phyloP scores from a whole-genome alignment of 2,888 invertebrate species.

The Tipula vernalis region DNA sequence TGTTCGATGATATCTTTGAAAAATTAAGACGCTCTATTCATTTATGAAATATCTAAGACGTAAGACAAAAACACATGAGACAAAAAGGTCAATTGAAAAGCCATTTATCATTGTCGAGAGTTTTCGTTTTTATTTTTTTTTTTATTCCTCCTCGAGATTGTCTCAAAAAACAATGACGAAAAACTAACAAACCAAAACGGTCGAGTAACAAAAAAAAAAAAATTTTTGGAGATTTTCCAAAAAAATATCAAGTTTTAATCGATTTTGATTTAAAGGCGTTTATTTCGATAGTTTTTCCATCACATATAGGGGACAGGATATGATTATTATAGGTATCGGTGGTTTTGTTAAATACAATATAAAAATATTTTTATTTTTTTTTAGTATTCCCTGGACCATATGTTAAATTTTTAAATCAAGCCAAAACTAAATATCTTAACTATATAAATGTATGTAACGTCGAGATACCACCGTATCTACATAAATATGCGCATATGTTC shows the following conservation, averaged over 20 bases:
- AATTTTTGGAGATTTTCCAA: not conserved
- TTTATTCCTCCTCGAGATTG: not conserved
- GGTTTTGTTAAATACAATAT: not conserved
- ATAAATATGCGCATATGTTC: not conserved
- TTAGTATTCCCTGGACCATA: not conserved
- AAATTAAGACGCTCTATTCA: not conserved
- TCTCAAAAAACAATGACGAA: not conserved
- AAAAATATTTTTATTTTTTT: not conserved
- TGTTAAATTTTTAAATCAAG: not conserved
- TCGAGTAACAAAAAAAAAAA: not conserved
- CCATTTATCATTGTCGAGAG: conserved; percentile 7
- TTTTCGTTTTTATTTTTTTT: not conserved
- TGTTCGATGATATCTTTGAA: not conserved
- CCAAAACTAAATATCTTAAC: not conserved
- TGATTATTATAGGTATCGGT: not conserved
- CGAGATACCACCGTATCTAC: not conserved
- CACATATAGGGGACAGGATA: not conserved
- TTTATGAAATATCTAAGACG: not conserved
- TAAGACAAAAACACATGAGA: conserved; percentile 8
- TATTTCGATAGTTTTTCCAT: not conserved
- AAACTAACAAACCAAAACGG: not conserved
- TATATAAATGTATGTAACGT: not conserved
- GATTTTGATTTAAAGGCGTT: not conserved
- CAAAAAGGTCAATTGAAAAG: conserved; percentile 8
- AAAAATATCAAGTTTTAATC: not conserved